These are phyloP conservation scores for Zeugodacus cucurbitae DNA, from an alignment of 1,140 invertebrate genomes.

Conservation along the genomic window DNA sequence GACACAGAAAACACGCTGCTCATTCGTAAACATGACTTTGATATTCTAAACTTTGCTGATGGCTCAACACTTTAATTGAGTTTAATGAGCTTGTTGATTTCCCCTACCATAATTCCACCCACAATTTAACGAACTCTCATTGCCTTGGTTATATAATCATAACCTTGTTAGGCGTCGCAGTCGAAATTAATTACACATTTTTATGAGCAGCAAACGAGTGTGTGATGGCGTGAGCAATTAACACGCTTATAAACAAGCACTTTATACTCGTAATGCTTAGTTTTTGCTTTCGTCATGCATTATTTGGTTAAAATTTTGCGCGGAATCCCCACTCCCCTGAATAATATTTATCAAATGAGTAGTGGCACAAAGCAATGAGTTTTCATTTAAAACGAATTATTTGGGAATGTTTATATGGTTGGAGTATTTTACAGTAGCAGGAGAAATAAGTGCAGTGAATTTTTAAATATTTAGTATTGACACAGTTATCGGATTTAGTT, in stretches of 20 bases:
- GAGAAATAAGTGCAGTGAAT: no score
- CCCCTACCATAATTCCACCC: background rate
- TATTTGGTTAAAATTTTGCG: background rate
- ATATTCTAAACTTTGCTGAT: background rate
- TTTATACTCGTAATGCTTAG: background rate
- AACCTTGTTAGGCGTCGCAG: background rate
- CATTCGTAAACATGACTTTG: background rate
- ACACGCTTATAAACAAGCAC: conserved; percentile 27
- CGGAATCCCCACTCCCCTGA: background rate
- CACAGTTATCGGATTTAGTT: no score
- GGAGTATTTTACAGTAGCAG: no score
- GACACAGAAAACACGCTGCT: background rate
- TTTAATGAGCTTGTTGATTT: conserved; percentile 24
- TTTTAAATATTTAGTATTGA: no score
- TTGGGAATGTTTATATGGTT: no score
- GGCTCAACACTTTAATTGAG: background rate
- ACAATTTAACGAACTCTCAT: background rate
- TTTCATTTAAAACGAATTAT: no score
- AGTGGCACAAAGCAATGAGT: no score
- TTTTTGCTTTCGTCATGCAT: background rate
- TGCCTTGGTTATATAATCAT: background rate
- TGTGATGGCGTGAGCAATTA: conserved; percentile 28
- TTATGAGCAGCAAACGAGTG: background rate
- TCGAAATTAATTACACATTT: background rate
- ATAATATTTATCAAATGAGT: no score